Evolutionary conservation across 2,888 invertebrate species (phyloP), one percentile per base, ranked within the genome.

Genomic region (Drosophila subsilvestris): DNA sequence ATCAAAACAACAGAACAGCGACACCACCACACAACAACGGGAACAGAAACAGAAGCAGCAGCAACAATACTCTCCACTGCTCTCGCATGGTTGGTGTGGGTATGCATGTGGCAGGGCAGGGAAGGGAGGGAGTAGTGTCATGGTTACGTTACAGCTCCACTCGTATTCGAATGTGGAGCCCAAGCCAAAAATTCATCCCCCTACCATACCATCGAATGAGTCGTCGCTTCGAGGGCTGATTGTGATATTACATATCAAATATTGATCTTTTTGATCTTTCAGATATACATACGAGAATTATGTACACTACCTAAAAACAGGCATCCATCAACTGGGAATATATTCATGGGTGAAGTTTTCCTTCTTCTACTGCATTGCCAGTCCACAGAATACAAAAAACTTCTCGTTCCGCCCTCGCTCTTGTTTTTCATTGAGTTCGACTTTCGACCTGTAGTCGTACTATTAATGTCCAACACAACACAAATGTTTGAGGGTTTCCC

Each of bases 1-100:
- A 85, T 82, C 78, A 77, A 75, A 80, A 79, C 58, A 55, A 63
- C 73, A 77, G 71, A 55, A 63, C 74, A 79, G 71, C 77, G 65
- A 69, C 63, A 58, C 70, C 74, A 79, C 74, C 72, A 74, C 58
- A 68, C 57, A n/a, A 14, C 27, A 5, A 32, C 4, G 14, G 5
- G 6, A 37, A 43, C 4, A 32, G 5, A 14, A 37, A 43, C 18
- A 68, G 37, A 47, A 58, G 14, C 37, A 50, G 51, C 49, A 37
- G 54, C 17, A 56, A 22, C 54, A 48, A 49, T 14, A 47, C 25
- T 20, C 12, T 32, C 29, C 9, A 2, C 20, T 22, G 1, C 25
- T 25, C 25, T 25, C 5, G 29, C 3, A 5, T 32, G 37, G 14
- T 37, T 37, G 37, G 37, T 37, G 4, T 4, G 22, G 22, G 22